phyloP scores from a whole-genome alignment of 1,140 invertebrate genomes.

The Camponotus pennsylvanicus region DNA sequence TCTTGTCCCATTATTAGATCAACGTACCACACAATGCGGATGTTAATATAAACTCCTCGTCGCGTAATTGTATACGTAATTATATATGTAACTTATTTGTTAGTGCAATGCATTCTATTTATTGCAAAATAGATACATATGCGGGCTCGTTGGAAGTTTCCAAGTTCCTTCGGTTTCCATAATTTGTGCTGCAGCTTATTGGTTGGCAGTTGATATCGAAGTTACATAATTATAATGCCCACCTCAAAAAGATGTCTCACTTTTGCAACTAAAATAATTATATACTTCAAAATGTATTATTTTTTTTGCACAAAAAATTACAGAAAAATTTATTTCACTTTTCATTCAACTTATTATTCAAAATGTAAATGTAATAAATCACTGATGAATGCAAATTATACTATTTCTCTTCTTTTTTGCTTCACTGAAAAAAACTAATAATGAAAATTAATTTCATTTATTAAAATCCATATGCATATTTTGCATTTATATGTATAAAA shows the following conservation, averaged over 20 bases:
- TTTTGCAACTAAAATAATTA: constrained; percentile 28
- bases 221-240: constrained; percentile 43
- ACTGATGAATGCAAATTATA: neutral
- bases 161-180: constrained; percentile 29
- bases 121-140: constrained; percentile 54
- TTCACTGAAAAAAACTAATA: neutral
- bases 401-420: neutral
- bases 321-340: neutral
- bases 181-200: constrained; percentile 51
- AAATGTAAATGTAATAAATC: neutral
- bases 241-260: constrained; percentile 1
- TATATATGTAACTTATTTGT: constrained; percentile 52
- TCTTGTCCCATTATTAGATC: constrained; percentile 42
- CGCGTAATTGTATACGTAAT: constrained; percentile 51
- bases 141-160: constrained; percentile 41
- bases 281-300: neutral
- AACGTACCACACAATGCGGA: constrained; percentile 14
- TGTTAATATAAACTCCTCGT: neutral
- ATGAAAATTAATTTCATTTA: neutral
- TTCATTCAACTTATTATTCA: neutral
- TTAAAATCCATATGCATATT: neutral
- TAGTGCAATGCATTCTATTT: constrained; percentile 46
- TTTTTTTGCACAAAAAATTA: neutral
- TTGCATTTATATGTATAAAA: neutral
- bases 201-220: constrained; percentile 45